phyloP scores from a whole-genome alignment of 2,797 vertebrate genomes.

The Morus bassanus region DNA sequence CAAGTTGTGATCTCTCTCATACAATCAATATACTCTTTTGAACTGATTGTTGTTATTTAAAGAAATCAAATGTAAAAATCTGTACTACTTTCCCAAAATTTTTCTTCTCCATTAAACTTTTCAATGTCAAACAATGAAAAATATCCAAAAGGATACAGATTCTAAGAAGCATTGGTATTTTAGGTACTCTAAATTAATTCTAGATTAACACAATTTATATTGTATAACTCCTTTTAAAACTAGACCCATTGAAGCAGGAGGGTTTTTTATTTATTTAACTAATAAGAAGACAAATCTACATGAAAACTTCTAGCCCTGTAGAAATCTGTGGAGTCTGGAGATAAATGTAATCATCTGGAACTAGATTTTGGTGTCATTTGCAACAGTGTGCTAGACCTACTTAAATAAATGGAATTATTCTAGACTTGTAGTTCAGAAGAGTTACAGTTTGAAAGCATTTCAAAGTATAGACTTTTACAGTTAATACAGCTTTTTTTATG shows the following conservation, averaged over 20 bases:
- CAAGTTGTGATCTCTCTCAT: background rate
- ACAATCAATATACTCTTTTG: background rate
- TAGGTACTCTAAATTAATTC: background rate
- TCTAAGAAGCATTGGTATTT: background rate
- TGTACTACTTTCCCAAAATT: background rate
- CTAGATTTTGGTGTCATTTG: background rate
- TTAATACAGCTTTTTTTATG: background rate
- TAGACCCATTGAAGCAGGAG: background rate
- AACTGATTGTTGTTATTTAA: background rate
- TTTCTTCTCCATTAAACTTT: background rate
- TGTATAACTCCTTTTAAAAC: background rate
- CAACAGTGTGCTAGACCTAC: background rate
- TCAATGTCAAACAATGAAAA: background rate
- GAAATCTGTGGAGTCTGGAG: background rate
- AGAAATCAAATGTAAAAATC: background rate
- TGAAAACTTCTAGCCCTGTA: background rate
- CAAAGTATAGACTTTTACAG: background rate
- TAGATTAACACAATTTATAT: background rate
- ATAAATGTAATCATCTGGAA: background rate
- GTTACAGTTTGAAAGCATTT: background rate
- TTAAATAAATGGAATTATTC: background rate
- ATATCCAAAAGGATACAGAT: background rate
- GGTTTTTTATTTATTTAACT: background rate
- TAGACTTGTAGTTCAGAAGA: background rate
- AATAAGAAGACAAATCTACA: background rate